Conservation (phyloP, 2,888 invertebrate genomes). For the Drosophila sordidapex region DNA sequence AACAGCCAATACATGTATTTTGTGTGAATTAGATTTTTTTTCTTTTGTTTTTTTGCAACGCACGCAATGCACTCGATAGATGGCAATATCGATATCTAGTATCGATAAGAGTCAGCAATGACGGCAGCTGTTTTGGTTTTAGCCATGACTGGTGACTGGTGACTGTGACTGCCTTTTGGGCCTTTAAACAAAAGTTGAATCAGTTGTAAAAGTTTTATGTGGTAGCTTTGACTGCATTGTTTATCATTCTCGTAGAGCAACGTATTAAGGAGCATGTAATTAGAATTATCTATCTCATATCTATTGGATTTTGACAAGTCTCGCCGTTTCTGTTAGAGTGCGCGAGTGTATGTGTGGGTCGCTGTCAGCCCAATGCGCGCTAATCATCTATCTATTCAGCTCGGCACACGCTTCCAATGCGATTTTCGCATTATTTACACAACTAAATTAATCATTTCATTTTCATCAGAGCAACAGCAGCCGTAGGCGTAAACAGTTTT, state of each 20-base stretch:
- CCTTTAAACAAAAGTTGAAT: constrained; percentile 33
- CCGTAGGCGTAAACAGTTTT: constrained; percentile 32
- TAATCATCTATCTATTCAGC: constrained; percentile 44
- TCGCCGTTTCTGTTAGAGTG: constrained; percentile 17
- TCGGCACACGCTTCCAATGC: constrained; percentile 52
- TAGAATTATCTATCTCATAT: constrained; percentile 9
- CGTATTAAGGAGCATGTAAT: constrained; percentile 12
- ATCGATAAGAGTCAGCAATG: constrained; percentile 55
- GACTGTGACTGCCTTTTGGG: constrained; percentile 51
- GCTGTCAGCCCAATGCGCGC: constrained; percentile 54
- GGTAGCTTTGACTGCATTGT: constrained; percentile 6
- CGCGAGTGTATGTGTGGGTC: constrained; percentile 24
- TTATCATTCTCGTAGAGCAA: constrained; percentile 3
- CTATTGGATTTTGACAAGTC: constrained; percentile 42
- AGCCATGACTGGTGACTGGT: constrained; percentile 58
- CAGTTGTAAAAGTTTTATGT: constrained; percentile 34
- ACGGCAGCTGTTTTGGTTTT: constrained; percentile 76
- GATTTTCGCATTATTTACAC: constrained; percentile 56
- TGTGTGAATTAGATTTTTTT: constrained; percentile 29
- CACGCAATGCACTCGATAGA: constrained; percentile 61
- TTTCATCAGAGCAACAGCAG: constrained; percentile 33
- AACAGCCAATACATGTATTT: constrained; percentile 16
- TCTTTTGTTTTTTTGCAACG: constrained; percentile 51
- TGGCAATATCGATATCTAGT: constrained; percentile 57
- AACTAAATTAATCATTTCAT: constrained; percentile 65